Evolutionary conservation across 1,140 invertebrate genomes (phyloP).

Genomic region (Pemphigus obesinymphae): DNA sequence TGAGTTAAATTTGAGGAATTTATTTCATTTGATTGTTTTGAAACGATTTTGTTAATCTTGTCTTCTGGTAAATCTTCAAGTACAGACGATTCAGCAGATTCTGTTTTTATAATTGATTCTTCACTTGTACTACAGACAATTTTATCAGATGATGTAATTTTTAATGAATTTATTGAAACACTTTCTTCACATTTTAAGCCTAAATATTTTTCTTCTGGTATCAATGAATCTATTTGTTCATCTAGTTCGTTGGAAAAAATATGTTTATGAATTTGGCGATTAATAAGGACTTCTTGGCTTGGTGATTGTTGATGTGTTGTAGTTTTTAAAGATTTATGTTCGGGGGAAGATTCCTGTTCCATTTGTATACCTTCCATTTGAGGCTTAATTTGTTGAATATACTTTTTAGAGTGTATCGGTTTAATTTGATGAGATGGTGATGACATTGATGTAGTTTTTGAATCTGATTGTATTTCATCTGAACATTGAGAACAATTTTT

Average conservation of each 20-base stretch:
- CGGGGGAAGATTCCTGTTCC: constrained; percentile 55
- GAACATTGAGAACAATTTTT: neutral
- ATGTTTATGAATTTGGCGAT: constrained; percentile 50
- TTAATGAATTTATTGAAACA: neutral
- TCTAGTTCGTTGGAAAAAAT: constrained; percentile 51
- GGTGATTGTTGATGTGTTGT: constrained; percentile 45
- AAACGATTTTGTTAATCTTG: constrained; percentile 46
- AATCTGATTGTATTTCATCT: neutral
- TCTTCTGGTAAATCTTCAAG: constrained; percentile 43
- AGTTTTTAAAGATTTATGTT: constrained; percentile 50
- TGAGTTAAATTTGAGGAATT: constrained; percentile 45
- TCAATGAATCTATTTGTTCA: constrained; percentile 50
- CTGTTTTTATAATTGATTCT: constrained; percentile 39
- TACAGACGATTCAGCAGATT: constrained; percentile 36
- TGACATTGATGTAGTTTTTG: neutral
- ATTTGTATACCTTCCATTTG: constrained; percentile 47
- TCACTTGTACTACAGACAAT: constrained; percentile 3
- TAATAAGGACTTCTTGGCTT: constrained; percentile 48
- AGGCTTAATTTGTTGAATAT: constrained; percentile 28
- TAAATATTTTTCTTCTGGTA: constrained; percentile 46
- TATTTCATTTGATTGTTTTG: constrained; percentile 50
- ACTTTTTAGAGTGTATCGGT: neutral
- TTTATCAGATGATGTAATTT: neutral
- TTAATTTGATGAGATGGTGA: neutral
- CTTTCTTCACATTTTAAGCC: constrained; percentile 30